Conservation (phyloP, 2,888 invertebrate species). For the Tetropium fuscum region DNA sequence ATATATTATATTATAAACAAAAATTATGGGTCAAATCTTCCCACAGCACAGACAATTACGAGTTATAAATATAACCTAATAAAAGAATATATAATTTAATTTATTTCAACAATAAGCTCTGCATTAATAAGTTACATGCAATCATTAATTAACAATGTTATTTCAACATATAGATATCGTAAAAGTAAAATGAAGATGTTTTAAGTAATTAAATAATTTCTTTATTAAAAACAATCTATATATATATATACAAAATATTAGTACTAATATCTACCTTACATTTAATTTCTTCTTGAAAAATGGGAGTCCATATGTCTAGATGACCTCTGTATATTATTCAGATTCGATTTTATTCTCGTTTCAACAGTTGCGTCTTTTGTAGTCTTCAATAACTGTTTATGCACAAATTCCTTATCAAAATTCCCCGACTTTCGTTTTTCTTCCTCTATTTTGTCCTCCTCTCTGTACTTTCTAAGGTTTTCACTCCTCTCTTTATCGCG, state of each 20-base stretch:
- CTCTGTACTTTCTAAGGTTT: slow-evolving; percentile 74
- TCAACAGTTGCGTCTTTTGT: slow-evolving; percentile 81
- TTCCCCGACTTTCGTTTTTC: slow-evolving; percentile 68
- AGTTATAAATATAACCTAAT: no score
- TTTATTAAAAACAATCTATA: background rate
- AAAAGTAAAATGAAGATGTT: no score
- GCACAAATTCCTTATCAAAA: slow-evolving; percentile 69
- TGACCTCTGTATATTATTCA: slow-evolving; percentile 90
- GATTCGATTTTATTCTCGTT: slow-evolving; percentile 86
- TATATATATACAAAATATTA: no score
- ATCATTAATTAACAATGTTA: no score
- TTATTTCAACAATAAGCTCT: no score
- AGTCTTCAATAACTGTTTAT: slow-evolving; percentile 74
- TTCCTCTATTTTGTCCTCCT: slow-evolving; percentile 68
- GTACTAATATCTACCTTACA: no score
- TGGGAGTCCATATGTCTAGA: slow-evolving; percentile 84
- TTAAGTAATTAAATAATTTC: background rate
- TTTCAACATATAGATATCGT: no score
- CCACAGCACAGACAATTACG: no score
- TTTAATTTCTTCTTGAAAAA: slow-evolving; percentile 71
- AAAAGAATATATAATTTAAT: no score
- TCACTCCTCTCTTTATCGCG: slow-evolving; percentile 75
- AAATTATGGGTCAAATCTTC: no score
- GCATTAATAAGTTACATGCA: no score
- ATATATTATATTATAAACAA: no score